Evolutionary conservation across 1,140 invertebrate species (phyloP).

Genomic region (Cataglyphis hispanica): DNA sequence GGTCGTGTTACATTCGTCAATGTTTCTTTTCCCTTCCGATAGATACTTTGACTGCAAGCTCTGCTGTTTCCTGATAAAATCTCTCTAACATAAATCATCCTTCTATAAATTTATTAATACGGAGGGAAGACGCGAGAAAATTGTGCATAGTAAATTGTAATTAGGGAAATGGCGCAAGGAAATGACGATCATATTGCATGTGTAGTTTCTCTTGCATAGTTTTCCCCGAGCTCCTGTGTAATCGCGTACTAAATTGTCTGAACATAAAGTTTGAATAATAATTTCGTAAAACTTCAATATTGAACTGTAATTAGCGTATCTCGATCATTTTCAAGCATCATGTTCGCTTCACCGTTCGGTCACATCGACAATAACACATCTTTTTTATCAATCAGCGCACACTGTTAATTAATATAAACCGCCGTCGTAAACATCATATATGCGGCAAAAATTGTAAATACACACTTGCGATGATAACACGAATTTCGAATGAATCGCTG

Average conservation of each 20-base stretch:
- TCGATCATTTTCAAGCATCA: not conserved
- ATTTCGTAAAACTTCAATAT: not conserved
- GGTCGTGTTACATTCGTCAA: slow-evolving; percentile 28
- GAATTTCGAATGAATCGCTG: not conserved
- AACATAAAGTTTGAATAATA: not conserved
- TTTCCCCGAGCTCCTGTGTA: not conserved
- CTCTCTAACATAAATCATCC: not conserved
- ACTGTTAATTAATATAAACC: slow-evolving; percentile 29
- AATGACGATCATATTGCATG: not conserved
- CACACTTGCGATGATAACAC: slow-evolving; percentile 2
- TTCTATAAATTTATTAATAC: not conserved
- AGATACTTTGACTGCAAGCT: slow-evolving; percentile 33
- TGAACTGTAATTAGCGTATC: not conserved
- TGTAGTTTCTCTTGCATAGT: not conserved
- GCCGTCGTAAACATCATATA: not conserved
- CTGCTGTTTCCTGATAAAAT: not conserved
- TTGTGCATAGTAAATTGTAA: not conserved
- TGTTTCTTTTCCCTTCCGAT: slow-evolving; percentile 4
- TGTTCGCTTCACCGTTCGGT: not conserved
- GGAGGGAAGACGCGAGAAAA: not conserved
- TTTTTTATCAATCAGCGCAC: slow-evolving; percentile 6
- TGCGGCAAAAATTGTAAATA: slow-evolving; percentile 1
- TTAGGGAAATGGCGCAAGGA: slow-evolving; percentile 8
- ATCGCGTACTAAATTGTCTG: slow-evolving; percentile 4
- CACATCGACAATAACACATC: not conserved